A percentile compares a stretch with the other conserved stretches of the same genome.
Evolutionary conservation across 2,797 vertebrate genomes (phyloP).

Genomic region (Melanotaenia parkinsoni): DNA sequence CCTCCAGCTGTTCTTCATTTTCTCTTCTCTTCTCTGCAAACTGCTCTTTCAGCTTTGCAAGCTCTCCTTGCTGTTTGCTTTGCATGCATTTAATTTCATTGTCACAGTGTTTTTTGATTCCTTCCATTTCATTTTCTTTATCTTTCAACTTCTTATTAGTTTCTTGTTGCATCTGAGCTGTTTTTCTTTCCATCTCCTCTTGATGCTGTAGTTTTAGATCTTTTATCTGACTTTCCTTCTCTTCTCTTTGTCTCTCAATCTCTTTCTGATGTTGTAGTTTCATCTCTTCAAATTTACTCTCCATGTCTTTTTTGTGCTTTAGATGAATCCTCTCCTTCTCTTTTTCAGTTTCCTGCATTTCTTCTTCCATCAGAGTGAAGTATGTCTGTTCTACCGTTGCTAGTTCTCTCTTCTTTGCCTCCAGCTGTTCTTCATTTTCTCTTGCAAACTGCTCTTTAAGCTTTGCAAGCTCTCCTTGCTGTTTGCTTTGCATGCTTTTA

Average conservation of each 20-base stretch:
- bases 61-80: slow-evolving; percentile 29
- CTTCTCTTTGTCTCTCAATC: slow-evolving; percentile 24
- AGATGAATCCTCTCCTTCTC: slow-evolving; percentile 38
- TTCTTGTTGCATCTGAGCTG: slow-evolving; percentile 47
- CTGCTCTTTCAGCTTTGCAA: slow-evolving; percentile 29
- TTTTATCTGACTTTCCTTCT: slow-evolving; percentile 49
- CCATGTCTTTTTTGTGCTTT: slow-evolving; percentile 33
- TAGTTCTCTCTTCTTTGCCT: slow-evolving; percentile 36
- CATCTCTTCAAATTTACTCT: slow-evolving; percentile 36
- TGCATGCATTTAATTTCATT: slow-evolving; percentile 14
- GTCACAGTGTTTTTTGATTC: slow-evolving; percentile 20
- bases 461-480: slow-evolving; percentile 21
- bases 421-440: slow-evolving; percentile 28
- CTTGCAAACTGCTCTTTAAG: slow-evolving; percentile 38
- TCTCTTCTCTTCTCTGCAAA: slow-evolving; percentile 30
- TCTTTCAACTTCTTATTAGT: slow-evolving; percentile 25
- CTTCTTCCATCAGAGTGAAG: neutral
- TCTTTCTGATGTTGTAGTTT: slow-evolving; percentile 37
- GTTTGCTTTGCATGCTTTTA: slow-evolving; percentile 9
- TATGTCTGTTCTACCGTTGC: slow-evolving; percentile 28
- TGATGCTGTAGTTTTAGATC: slow-evolving; percentile 43
- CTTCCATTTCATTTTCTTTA: slow-evolving; percentile 27
- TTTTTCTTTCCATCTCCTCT: slow-evolving; percentile 49
- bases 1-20: slow-evolving; percentile 16
- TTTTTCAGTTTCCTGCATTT: slow-evolving; percentile 36